phyloP scores from a whole-genome alignment of 2,888 invertebrate species.

The Elmis aenea region DNA sequence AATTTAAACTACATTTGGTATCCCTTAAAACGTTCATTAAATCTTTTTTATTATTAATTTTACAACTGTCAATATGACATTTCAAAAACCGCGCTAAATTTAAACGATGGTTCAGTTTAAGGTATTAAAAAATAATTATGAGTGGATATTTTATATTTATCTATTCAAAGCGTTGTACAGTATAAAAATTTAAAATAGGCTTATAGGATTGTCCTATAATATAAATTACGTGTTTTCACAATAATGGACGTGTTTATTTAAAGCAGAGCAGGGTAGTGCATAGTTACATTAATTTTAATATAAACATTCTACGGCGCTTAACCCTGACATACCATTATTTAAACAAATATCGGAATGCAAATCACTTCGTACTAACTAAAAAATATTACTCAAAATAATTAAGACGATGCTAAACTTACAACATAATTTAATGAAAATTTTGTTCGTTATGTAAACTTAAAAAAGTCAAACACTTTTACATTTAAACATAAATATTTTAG shows the following conservation, averaged over 20 bases:
- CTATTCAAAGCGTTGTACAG: conserved; percentile 38
- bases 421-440: too few relatives aligned
- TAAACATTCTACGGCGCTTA: conserved; percentile 7
- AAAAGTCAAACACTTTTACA: too few relatives aligned
- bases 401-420: too few relatives aligned
- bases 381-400: not conserved
- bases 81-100: too few relatives aligned
- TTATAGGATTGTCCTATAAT: conserved; percentile 31
- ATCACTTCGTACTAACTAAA: not conserved
- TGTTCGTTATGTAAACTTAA: too few relatives aligned
- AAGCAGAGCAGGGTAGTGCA: conserved; percentile 34
- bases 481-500: too few relatives aligned
- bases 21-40: too few relatives aligned
- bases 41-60: too few relatives aligned
- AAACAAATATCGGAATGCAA: not conserved
- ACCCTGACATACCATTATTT: conserved; percentile 11
- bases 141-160: conserved; percentile 29
- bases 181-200: conserved; percentile 39
- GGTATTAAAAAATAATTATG: too few relatives aligned
- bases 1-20: too few relatives aligned
- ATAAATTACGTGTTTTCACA: conserved; percentile 12
- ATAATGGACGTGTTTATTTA: conserved; percentile 32
- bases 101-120: too few relatives aligned
- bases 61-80: too few relatives aligned
- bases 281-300: conserved; percentile 9